phyloP scores from a whole-genome alignment of 2,113 vertebrate species.

The Pteruthius melanotis region DNA sequence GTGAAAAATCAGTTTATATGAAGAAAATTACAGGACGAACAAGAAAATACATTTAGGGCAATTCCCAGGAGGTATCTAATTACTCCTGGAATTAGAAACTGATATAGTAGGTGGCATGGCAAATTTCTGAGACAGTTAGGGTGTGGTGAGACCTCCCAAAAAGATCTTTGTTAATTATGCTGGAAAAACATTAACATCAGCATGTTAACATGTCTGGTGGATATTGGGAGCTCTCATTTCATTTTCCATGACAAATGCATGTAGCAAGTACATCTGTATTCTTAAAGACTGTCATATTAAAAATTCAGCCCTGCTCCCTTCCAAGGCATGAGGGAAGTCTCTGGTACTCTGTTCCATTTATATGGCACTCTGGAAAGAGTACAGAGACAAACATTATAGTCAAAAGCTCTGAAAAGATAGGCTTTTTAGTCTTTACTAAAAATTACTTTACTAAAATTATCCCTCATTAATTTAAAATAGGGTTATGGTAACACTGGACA shows the following conservation, averaged over 20 bases:
- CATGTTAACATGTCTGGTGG: background rate
- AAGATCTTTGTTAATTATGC: background rate
- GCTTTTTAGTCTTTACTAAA: background rate
- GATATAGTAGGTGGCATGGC: background rate
- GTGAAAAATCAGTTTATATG: background rate
- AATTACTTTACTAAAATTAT: background rate
- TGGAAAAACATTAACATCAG: background rate
- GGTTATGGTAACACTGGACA: background rate
- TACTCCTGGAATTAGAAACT: background rate
- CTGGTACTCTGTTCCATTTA: background rate
- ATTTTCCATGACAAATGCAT: background rate
- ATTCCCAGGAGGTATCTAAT: background rate
- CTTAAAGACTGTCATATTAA: background rate
- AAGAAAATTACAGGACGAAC: background rate
- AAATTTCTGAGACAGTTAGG: background rate
- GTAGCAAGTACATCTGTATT: background rate
- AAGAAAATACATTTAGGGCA: background rate
- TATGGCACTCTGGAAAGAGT: background rate
- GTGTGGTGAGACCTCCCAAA: background rate
- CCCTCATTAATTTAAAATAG: background rate
- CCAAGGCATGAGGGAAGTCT: background rate
- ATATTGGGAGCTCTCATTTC: background rate
- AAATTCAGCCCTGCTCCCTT: background rate
- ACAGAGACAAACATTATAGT: background rate
- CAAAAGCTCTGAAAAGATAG: background rate